Evolutionary conservation across 2,113 vertebrate species (phyloP).

Genomic region (Conger conger): DNA sequence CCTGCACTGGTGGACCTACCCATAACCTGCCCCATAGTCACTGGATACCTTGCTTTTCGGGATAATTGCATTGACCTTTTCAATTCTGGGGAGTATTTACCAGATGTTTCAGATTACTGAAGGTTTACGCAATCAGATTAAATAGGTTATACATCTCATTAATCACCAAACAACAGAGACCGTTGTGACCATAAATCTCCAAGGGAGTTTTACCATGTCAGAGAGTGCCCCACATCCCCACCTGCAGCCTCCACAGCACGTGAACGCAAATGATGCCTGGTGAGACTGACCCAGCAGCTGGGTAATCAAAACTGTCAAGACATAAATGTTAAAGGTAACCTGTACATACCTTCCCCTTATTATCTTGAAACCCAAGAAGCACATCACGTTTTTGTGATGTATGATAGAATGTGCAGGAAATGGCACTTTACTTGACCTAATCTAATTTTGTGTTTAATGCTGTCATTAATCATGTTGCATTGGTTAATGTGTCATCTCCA

Average conservation of each 20-base stretch:
- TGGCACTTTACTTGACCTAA: not conserved
- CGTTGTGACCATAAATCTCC: not conserved
- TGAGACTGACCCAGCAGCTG: not conserved
- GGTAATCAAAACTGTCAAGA: not conserved
- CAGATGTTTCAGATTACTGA: not conserved
- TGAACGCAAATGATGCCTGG: not conserved
- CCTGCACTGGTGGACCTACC: not conserved
- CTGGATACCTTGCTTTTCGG: not conserved
- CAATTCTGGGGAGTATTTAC: not conserved
- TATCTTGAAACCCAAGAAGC: not conserved
- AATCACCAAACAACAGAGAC: not conserved
- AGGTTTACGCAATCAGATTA: not conserved
- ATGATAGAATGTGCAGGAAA: conserved; percentile 5
- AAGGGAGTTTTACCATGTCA: not conserved
- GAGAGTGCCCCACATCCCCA: not conserved
- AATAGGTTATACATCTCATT: not conserved
- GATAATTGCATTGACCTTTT: not conserved
- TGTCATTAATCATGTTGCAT: conserved; percentile 13
- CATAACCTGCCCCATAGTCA: not conserved
- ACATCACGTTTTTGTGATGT: not conserved
- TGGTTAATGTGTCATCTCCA: not conserved
- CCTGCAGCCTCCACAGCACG: not conserved
- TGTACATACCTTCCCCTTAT: not conserved
- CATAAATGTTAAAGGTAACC: not conserved
- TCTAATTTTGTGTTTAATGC: not conserved